phyloP scores from a whole-genome alignment of 2,888 invertebrate genomes.

The Lathronympha strigana region DNA sequence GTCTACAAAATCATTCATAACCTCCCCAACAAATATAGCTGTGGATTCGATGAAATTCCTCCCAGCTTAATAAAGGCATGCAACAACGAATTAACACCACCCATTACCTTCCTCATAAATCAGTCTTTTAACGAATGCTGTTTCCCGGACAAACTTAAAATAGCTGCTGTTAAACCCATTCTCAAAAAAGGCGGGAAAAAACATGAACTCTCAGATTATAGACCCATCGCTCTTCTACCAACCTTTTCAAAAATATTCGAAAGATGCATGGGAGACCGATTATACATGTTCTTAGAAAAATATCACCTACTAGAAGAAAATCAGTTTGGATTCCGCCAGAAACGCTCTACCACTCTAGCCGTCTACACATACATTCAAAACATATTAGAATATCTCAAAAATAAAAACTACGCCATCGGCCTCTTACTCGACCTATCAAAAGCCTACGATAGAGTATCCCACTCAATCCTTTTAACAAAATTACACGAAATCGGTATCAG shows the following conservation, averaged over 20 bases:
- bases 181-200: not conserved
- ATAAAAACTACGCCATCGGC: not conserved
- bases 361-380: not conserved
- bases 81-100: not conserved
- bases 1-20: not conserved
- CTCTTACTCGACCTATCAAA: not conserved
- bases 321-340: not conserved
- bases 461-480: too few relatives aligned
- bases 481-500: too few relatives aligned
- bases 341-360: not conserved
- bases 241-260: not conserved
- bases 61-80: not conserved
- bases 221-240: not conserved
- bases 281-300: not conserved
- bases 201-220: not conserved
- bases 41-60: not conserved
- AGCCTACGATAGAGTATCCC: not conserved
- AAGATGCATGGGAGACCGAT: not conserved
- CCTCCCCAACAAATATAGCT: not conserved
- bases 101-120: not conserved
- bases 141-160: not conserved
- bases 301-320: not conserved
- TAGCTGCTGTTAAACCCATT: not conserved
- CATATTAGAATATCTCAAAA: not conserved
- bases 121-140: not conserved